phyloP scores from a whole-genome alignment of 2,113 vertebrate species.

The Potamarius usumacintae region DNA sequence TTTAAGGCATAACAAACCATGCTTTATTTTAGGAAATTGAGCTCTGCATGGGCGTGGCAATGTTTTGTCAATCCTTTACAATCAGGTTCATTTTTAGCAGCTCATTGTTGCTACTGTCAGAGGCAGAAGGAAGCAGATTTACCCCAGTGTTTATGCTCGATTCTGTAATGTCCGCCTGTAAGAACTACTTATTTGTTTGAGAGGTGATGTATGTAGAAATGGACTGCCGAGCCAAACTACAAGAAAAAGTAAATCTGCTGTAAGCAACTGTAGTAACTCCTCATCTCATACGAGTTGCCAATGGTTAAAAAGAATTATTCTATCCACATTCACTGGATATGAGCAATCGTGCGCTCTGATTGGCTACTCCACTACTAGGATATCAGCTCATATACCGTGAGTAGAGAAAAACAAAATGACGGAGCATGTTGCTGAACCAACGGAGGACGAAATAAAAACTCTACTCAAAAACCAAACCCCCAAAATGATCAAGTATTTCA shows the following conservation, averaged over 20 bases:
- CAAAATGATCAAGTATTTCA: too few relatives aligned
- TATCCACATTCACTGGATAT: too few relatives aligned
- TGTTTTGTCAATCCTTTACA: constrained; percentile 3
- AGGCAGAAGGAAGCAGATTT: not conserved
- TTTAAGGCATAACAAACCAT: constrained; percentile 3
- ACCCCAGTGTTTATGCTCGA: not conserved
- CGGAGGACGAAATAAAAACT: too few relatives aligned
- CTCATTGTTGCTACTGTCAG: not conserved
- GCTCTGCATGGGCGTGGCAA: not conserved
- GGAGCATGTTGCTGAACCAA: too few relatives aligned
- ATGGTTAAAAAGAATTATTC: not conserved
- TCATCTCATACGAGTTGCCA: not conserved
- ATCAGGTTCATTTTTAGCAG: not conserved
- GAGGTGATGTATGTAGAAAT: not conserved
- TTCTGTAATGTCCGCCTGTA: not conserved
- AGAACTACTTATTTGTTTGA: not conserved
- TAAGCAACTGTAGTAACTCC: not conserved
- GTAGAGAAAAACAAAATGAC: too few relatives aligned
- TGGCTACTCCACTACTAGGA: too few relatives aligned
- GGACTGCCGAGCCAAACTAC: not conserved
- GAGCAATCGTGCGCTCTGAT: too few relatives aligned
- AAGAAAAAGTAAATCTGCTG: not conserved
- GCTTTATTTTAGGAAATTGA: not conserved
- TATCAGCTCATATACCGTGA: too few relatives aligned
- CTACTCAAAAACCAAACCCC: too few relatives aligned